Conservation (phyloP, 1,140 invertebrate genomes). For the Megathymus violae region DNA sequence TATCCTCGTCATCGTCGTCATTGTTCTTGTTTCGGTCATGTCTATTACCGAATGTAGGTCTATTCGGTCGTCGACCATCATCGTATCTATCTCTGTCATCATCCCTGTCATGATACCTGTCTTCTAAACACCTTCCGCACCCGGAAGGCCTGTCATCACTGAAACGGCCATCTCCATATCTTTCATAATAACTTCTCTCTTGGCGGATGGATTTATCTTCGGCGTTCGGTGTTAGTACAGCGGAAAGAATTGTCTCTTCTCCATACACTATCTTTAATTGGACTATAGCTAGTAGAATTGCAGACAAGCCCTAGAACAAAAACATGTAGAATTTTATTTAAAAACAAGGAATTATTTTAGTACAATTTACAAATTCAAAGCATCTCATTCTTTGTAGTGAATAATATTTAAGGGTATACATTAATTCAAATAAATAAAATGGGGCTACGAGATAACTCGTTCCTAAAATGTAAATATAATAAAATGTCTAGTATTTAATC, state of each 20-base stretch:
- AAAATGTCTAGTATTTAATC: too few species aligned
- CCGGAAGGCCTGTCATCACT: conserved; percentile 58
- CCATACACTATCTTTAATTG: conserved; percentile 41
- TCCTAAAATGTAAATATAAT: too few species aligned
- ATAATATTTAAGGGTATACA: too few species aligned
- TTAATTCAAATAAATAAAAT: too few species aligned
- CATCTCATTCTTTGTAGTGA: too few species aligned
- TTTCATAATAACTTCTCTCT: conserved; percentile 70
- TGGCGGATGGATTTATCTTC: conserved; percentile 49
- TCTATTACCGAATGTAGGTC: conserved; percentile 56
- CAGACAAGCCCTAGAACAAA: conserved; percentile 42
- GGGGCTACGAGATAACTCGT: too few species aligned
- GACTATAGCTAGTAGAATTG: conserved; percentile 27
- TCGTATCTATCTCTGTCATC: conserved; percentile 57
- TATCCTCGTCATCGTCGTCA: conserved; percentile 59
- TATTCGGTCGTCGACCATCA: conserved; percentile 58
- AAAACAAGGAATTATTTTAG: too few species aligned
- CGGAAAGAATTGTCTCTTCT: conserved; percentile 60
- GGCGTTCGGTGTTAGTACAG: conserved; percentile 55
- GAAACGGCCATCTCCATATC: conserved; percentile 55
- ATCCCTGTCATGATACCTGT: conserved; percentile 61
- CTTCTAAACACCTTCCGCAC: conserved; percentile 70
- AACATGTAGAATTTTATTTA: neutral
- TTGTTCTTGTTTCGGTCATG: conserved; percentile 58
- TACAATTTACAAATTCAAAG: too few species aligned